Percentiles rank a stretch among this genome's conserved stretches.
These are phyloP conservation scores for Betta splendens DNA, from an alignment of 2,797 vertebrate species.

Conservation along the genomic window DNA sequence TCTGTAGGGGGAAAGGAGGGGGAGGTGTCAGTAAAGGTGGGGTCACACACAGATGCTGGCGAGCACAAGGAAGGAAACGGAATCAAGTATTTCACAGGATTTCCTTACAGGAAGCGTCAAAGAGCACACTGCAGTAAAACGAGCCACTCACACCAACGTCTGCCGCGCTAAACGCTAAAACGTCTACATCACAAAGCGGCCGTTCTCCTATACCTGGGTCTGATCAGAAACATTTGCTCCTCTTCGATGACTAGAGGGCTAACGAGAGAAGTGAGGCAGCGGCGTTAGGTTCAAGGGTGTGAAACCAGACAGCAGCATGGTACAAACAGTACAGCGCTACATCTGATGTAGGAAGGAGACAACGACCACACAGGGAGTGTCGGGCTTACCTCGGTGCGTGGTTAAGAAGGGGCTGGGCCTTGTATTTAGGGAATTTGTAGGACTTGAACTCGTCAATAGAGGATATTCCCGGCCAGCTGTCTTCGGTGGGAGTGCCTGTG, in stretches of 20 bases:
- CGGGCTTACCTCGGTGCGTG: conserved; percentile 90
- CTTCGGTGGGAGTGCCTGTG: conserved; percentile 92
- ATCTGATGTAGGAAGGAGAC: background rate
- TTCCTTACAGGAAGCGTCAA: conserved; percentile 78
- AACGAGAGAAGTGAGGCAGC: conserved; percentile 34
- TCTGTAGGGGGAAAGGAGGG: conserved; percentile 67
- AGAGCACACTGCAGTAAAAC: conserved; percentile 65
- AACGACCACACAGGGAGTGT: too few relatives aligned
- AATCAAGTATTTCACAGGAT: conserved; percentile 82
- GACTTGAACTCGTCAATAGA: conserved; percentile 95
- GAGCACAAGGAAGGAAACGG: conserved; percentile 71
- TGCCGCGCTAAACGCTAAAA: conserved; percentile 24
- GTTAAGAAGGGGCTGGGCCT: conserved; percentile 91
- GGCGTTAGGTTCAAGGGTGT: conserved; percentile 8
- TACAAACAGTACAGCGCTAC: background rate
- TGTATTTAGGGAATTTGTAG: conserved; percentile 96
- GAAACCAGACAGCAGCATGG: background rate
- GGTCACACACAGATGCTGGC: conserved; percentile 60
- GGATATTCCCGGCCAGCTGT: conserved; percentile 93
- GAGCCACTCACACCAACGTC: conserved; percentile 49
- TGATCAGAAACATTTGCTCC: conserved; percentile 50
- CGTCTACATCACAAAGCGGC: conserved; percentile 4
- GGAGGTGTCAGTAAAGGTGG: conserved; percentile 53
- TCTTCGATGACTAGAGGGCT: conserved; percentile 60
- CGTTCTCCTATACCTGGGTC: conserved; percentile 57